These are phyloP conservation scores for Drosophila willistoni DNA, from an alignment of 1,140 invertebrate species.

Conservation along the genomic window DNA sequence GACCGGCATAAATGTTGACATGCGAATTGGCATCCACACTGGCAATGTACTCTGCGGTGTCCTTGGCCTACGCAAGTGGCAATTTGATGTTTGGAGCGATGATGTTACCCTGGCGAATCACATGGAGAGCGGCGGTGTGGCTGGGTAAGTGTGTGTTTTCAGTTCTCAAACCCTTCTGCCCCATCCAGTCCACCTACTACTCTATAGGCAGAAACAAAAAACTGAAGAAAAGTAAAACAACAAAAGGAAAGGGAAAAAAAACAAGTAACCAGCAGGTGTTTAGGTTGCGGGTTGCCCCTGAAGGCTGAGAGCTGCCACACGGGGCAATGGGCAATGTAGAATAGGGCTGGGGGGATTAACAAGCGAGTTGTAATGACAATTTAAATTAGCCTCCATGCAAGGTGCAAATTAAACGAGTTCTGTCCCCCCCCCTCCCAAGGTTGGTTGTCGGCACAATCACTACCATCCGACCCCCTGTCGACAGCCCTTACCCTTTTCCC, in stretches of 20 bases:
- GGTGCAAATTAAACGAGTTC: slow-evolving; percentile 56
- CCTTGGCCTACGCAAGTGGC: slow-evolving; percentile 98
- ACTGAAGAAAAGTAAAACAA: not conserved
- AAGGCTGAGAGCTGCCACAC: not conserved
- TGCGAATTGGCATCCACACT: slow-evolving; percentile 97
- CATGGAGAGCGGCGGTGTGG: slow-evolving; percentile 97
- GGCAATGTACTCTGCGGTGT: slow-evolving; percentile 97
- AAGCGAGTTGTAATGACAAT: slow-evolving; percentile 61
- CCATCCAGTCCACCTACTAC: not conserved
- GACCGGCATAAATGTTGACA: slow-evolving; percentile 95
- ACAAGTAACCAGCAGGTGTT: slow-evolving; percentile 29
- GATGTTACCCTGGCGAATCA: slow-evolving; percentile 98
- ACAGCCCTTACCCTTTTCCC: not conserved
- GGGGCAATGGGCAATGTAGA: not conserved
- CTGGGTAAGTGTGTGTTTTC: slow-evolving; percentile 89
- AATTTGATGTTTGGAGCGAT: slow-evolving; percentile 99
- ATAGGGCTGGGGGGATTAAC: slow-evolving; percentile 25
- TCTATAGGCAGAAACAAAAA: not conserved
- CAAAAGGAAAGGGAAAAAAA: slow-evolving; percentile 42
- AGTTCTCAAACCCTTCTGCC: not conserved
- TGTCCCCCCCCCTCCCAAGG: not conserved
- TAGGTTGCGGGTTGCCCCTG: not conserved
- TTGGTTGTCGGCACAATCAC: not conserved
- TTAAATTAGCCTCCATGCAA: slow-evolving; percentile 59
- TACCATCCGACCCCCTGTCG: no score